These are phyloP conservation scores for Gymnorhina tibicen DNA, from an alignment of 2,113 vertebrate genomes.

Conservation along the genomic window DNA sequence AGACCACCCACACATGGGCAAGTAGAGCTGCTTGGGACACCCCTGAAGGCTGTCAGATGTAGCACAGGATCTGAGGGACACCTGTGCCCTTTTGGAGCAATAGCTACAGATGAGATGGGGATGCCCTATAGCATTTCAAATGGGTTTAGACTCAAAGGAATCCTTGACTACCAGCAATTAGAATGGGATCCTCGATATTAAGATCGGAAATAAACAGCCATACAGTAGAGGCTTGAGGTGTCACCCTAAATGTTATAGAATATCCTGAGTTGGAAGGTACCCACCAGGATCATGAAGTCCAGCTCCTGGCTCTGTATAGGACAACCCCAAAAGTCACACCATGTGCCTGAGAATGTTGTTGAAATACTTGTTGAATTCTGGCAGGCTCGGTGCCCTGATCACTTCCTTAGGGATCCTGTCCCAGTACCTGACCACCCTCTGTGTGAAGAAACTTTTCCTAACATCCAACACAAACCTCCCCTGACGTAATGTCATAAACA, in stretches of 20 bases:
- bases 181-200: not conserved
- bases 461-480: not conserved
- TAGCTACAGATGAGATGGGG: not conserved
- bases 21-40: not conserved
- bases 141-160: not conserved
- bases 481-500: not conserved
- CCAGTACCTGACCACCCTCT: not conserved
- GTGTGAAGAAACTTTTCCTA: not conserved
- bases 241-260: not conserved
- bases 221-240: not conserved
- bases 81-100: accelerated
- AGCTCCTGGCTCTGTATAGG: not conserved
- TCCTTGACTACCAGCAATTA: not conserved
- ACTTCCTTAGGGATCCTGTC: not conserved
- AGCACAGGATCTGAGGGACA: not conserved
- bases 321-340: not conserved
- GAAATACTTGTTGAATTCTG: not conserved
- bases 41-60: not conserved
- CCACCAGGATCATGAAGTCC: not conserved
- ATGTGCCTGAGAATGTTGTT: not conserved
- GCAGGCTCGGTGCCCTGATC: not conserved
- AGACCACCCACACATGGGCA: not conserved
- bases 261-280: not conserved
- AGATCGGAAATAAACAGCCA: not conserved
- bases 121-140: not conserved